Evolutionary conservation across 2,113 vertebrate species (phyloP).

Genomic region (Cinclus mexicanus): DNA sequence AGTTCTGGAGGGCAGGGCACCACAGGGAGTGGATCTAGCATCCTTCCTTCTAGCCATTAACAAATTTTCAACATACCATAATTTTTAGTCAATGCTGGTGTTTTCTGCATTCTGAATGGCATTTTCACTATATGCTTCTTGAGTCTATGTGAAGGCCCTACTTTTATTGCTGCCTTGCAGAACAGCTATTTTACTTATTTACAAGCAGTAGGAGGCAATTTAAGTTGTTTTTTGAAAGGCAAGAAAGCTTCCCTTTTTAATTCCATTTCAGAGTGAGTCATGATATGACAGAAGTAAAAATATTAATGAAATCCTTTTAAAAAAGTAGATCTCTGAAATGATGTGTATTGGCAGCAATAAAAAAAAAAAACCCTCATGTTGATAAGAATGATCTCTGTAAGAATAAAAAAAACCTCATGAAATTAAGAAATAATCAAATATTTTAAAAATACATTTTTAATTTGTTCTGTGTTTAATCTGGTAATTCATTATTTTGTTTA

Average conservation of each 20-base stretch:
- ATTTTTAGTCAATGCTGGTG: neutral
- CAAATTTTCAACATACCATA: neutral
- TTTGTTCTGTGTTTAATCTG: neutral
- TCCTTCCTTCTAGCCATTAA: neutral
- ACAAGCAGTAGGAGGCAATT: neutral
- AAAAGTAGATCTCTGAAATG: neutral
- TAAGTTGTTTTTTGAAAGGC: neutral
- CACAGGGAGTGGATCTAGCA: neutral
- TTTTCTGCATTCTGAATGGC: neutral
- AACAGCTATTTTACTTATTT: neutral
- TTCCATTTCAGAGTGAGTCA: neutral
- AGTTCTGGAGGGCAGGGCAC: neutral
- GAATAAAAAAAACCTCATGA: neutral
- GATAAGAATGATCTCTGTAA: neutral
- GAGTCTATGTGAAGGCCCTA: neutral
- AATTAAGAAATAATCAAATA: neutral
- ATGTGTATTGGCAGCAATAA: neutral
- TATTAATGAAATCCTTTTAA: neutral
- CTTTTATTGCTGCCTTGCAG: neutral
- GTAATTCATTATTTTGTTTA: neutral
- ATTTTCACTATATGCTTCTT: neutral
- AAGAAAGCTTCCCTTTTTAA: neutral
- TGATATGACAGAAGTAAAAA: neutral
- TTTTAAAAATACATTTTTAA: neutral
- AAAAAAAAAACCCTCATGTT: neutral